These are phyloP conservation scores for Eptesicus fuscus DNA, from an alignment of 2,113 vertebrate genomes.

Conservation along the genomic window DNA sequence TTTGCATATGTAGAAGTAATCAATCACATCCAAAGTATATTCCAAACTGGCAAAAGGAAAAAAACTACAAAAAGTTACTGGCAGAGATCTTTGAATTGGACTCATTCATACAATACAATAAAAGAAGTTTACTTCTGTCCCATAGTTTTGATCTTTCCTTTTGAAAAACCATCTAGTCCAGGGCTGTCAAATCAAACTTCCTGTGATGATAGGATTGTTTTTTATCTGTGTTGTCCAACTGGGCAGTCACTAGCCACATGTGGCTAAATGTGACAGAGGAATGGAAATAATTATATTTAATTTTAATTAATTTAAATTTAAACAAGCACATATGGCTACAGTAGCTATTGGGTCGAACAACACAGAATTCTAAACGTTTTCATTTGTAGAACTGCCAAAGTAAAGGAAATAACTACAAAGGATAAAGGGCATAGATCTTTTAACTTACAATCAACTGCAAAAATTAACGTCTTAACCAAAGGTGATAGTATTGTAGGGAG, in stretches of 20 bases:
- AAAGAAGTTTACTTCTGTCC: not conserved
- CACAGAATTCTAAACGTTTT: not conserved
- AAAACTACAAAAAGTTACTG: not conserved
- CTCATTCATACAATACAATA: not conserved
- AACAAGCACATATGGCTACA: not conserved
- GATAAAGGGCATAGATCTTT: not conserved
- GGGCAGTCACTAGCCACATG: not conserved
- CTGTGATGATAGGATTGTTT: not conserved
- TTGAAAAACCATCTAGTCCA: not conserved
- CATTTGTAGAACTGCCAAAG: not conserved
- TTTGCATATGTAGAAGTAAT: not conserved
- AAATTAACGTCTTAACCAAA: conserved; percentile 38
- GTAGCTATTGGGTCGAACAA: not conserved
- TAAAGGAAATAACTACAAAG: not conserved
- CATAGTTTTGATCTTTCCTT: not conserved
- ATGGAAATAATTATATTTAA: conserved; percentile 14
- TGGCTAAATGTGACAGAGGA: not conserved
- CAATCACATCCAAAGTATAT: not conserved
- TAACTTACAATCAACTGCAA: not conserved
- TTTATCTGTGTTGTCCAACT: not conserved
- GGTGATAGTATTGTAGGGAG: not conserved
- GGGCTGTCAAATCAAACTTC: not conserved
- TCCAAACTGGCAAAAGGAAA: not conserved
- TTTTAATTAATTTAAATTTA: conserved; percentile 33
- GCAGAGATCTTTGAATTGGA: not conserved